Evolutionary conservation across 1,140 invertebrate species (phyloP), one percentile per base, ranked within the genome.

Genomic region (Drosophila nasuta): DNA sequence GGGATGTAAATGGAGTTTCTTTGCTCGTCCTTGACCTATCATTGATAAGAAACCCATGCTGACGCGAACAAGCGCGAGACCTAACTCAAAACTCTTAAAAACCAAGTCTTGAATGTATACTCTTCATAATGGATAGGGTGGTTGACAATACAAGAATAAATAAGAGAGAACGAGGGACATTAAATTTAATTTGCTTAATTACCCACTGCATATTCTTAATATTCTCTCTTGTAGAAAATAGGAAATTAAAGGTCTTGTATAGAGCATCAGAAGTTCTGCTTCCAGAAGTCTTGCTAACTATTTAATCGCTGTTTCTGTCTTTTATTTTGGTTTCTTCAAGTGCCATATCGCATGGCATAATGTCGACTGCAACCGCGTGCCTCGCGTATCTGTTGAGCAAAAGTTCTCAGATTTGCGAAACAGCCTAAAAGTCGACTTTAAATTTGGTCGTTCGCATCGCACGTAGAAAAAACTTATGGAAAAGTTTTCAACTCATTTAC

Each of bases 401-500:
- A 85, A 87, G 68, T 79, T 88, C 51, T 28, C 13, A 73, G 67
- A 77, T 58, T 87, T 60, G 5, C 49, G 30, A 51, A 68, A 62
- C 58, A 68, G 75, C 78, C 77, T 75, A 75, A 85, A 68, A 81
- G 79, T 73, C 72, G 83, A 56, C 77, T 88, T 75, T 83, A 72
- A 83, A 79, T 82, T 82, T 69, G 60, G 48, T 51, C 13, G 79
- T 52, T 63, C 62, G 58, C 56, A 77, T 38, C 57, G 46, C 75
- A 77, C 69, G 77, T 80, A 79, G 70, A 17, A 45, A 51, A 41
- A 82, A 88, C 82, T 81, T 86, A 90, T 86, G 76, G 81, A 65
- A 89, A 89, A 89, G 71, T 89, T 89, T 90, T 89, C 86, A 90
- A 86, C 86, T 89, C 86, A 89, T 90, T 89, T 89, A 82, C 81